Evolutionary conservation across 2,888 invertebrate genomes (phyloP).

Genomic region (Brachypterus glaber): DNA sequence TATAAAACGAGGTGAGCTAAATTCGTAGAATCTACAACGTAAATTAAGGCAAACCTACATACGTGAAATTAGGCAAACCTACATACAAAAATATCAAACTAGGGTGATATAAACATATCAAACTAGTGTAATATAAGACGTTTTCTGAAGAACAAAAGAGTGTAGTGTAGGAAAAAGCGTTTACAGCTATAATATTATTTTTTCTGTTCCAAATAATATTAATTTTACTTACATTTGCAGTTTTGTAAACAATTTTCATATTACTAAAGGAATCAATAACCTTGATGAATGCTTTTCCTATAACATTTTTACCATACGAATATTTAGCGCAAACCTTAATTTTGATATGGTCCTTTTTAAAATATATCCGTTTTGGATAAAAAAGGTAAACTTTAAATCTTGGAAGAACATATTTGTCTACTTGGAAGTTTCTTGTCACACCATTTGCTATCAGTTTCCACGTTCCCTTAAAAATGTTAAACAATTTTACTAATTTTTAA

Average conservation of each 20-base stretch:
- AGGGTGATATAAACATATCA: too few species aligned
- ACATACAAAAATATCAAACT: too few species aligned
- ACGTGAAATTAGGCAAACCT: too few species aligned
- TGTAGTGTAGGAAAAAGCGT: too few species aligned
- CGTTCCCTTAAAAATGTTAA: constrained; percentile 38
- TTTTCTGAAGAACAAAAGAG: too few species aligned
- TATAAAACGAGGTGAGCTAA: too few species aligned
- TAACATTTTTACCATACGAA: constrained; percentile 52
- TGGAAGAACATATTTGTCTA: constrained; percentile 49
- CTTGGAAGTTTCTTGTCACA: constrained; percentile 41
- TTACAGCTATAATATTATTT: constrained; percentile 1
- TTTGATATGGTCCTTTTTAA: constrained; percentile 38
- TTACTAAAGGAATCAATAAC: constrained; percentile 26
- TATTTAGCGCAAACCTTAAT: constrained; percentile 51
- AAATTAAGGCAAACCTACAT: too few species aligned
- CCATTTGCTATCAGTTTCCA: constrained; percentile 45
- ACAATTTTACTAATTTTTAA: constrained; percentile 3
- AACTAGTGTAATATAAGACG: too few species aligned
- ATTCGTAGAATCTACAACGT: too few species aligned
- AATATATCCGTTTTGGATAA: constrained; percentile 44
- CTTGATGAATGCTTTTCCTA: constrained; percentile 45
- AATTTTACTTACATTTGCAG: constrained; percentile 27
- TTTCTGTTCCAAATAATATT: neutral
- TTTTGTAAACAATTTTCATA: constrained; percentile 24
- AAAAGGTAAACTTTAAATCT: constrained; percentile 48